Evolutionary conservation across 1,140 invertebrate species (phyloP), one percentile per base, ranked within the genome.

Genomic region (Drosophila tropicalis): DNA sequence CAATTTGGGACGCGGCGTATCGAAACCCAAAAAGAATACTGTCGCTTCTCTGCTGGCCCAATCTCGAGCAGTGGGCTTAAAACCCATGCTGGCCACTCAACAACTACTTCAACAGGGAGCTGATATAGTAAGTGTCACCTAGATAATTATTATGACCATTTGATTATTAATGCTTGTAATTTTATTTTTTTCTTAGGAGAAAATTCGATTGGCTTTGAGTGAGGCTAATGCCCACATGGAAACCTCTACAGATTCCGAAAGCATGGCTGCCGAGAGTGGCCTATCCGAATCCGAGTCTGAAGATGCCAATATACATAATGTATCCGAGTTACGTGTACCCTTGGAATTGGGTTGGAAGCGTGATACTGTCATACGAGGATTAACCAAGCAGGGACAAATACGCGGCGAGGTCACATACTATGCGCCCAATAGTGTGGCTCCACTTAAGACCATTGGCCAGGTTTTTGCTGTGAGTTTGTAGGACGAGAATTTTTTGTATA

Each of bases 21-120:
- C 96, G 72, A 97, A 97, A 89, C 96, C 96, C 29, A 97, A 97
- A 93, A 98, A 98, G 93, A 97, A 97, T 86, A 98, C 97, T 0
- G 97, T 98, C 0, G 97, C 97, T 0, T 97, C 96, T 22, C 92
- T 98, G 32, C 92, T 98, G 22, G 96, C 96, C 0, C 96, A 97
- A 92, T 96, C 96, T 78, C 93, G 96, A 76, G 96, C 96, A 1
- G 93, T 97, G 17, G 96, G 96, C 1, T 92, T 94, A 3, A 92
- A 94, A 25, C 94, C 94, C 3, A 93, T 94, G 80, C 74, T 94
- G 2, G 93, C 93, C n/a, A 93, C 94, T 13, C 94, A 94, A 63
- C 92, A 93, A 62, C 61, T 93, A 55, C 64, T 93, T 15, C 91
- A 91, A 47, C 92, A 92, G 57, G 92, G 92, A 15, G 92, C 92